Percentiles rank a stretch among this genome's conserved stretches.
phyloP scores from a whole-genome alignment of 53 echinoderm and acorn worm genomes.

The Paelopatides confundens region DNA sequence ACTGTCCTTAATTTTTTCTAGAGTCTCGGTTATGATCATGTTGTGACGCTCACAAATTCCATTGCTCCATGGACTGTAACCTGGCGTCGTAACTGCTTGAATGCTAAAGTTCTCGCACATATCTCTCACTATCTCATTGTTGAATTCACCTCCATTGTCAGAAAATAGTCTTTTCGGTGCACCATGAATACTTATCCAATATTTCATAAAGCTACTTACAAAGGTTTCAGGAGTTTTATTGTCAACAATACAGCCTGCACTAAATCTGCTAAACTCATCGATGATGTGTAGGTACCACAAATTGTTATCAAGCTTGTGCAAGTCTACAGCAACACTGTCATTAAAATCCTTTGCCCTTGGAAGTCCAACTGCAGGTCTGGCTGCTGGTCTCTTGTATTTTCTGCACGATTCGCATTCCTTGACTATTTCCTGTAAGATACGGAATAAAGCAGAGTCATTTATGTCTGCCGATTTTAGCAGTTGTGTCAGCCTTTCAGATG shows the following conservation, averaged over 20 bases:
- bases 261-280: constrained; percentile 55
- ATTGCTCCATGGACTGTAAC: constrained; percentile 65
- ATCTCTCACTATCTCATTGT: constrained; percentile 25
- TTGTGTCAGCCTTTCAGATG: constrained; percentile 49
- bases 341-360: constrained; percentile 56
- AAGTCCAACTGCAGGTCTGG: too few species aligned
- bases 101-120: constrained; percentile 45
- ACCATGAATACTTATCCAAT: constrained; percentile 62
- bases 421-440: constrained; percentile 34
- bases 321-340: constrained; percentile 56
- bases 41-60: constrained; percentile 63
- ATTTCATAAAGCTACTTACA: constrained; percentile 44
- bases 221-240: constrained; percentile 34
- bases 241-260: constrained; percentile 45
- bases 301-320: too few species aligned
- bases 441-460: constrained; percentile 30
- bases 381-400: too few species aligned
- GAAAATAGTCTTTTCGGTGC: constrained; percentile 32
- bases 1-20: background rate
- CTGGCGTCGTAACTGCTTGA: constrained; percentile 54
- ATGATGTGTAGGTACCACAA: constrained; percentile 64
- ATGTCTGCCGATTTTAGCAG: constrained; percentile 36
- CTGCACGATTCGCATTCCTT: constrained; percentile 50
- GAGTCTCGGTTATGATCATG: background rate
- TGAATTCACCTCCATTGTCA: constrained; percentile 49